These are phyloP conservation scores for Gerosis bhagava DNA, from an alignment of 2,888 invertebrate genomes.

Conservation along the genomic window DNA sequence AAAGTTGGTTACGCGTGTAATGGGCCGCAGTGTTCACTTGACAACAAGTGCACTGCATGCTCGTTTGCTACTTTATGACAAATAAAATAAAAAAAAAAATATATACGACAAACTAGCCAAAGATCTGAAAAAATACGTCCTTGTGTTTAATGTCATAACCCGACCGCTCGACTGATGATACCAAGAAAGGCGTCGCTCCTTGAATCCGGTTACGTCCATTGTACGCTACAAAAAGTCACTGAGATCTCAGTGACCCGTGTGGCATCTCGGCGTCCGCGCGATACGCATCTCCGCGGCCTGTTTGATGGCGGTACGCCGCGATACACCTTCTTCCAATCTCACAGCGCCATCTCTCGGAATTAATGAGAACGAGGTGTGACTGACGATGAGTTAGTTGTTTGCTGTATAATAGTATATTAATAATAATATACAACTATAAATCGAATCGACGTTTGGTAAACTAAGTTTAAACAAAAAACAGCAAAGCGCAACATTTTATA, in stretches of 20 bases:
- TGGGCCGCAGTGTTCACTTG: too few relatives aligned
- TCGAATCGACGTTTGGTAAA: too few relatives aligned
- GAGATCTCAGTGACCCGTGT: slow-evolving; percentile 34
- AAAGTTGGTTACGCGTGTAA: too few relatives aligned
- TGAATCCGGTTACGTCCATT: slow-evolving; percentile 21
- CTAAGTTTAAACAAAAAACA: too few relatives aligned
- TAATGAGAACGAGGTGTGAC: slow-evolving; percentile 35
- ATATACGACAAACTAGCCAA: slow-evolving; percentile 1
- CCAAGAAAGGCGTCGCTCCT: slow-evolving; percentile 21
- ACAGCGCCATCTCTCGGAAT: slow-evolving; percentile 22
- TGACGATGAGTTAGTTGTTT: slow-evolving; percentile 25
- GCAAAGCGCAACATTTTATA: too few relatives aligned
- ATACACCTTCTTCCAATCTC: slow-evolving; percentile 34
- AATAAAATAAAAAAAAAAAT: too few relatives aligned
- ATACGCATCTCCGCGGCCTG: slow-evolving; percentile 42
- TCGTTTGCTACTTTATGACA: too few relatives aligned
- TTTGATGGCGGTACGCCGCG: slow-evolving; percentile 36
- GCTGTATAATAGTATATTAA: too few relatives aligned
- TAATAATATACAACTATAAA: too few relatives aligned
- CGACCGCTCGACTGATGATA: slow-evolving; percentile 12
- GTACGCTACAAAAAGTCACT: slow-evolving; percentile 26
- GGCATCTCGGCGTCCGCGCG: slow-evolving; percentile 38
- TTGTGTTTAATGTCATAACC: slow-evolving; percentile 21
- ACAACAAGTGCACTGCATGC: too few relatives aligned
- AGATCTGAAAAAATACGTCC: slow-evolving; percentile 5